Base-by-base conservation (phyloP, 2,888 invertebrate genomes). In the Tortrix viridana region DNA sequence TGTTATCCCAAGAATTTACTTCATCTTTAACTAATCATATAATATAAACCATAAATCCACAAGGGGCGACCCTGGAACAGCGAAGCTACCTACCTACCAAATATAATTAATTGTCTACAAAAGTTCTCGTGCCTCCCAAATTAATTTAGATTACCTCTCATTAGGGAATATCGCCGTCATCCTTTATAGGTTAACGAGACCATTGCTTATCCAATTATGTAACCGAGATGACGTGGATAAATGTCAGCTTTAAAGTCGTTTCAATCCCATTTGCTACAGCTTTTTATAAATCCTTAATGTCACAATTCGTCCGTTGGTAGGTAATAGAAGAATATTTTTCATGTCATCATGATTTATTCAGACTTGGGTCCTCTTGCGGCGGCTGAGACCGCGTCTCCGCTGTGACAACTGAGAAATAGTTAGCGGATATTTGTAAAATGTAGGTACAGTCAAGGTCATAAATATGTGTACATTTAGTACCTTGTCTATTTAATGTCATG, bases 91-190 rank as follows among this genome's bases (percentile, higher is more conserved):
- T 44, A 49, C 48, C 37, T 46, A 49, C 48, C 37, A 38, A 56
- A 44, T 52, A 52, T 50, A 57, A 52, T 63, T 52, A 57, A 63
- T 57, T 63, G 52, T 26, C 57, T 52, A 52, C 62, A 57, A 63
- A 63, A 63, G 57, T 63, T 63, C 32, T 53, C 16, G 23, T 57
- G 52, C 32, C 37, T 43, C n/a, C 62, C 38, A 41, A 63, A 63
- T 63, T 63, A 57, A 57, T 63, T 56, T 56, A 46, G 46, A 52
- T 56, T 56, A 62, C 62, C 62, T 20, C 62, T 50, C 52, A 57
- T 63, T 53, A 57, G 52, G 62, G 52, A 63, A 63, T 63, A 57
- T 57, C 52, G 20, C 50, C 38, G 62, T 32, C 62, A 62, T 53
- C 52, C 52, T 47, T 63, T 41, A 62, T 47, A 52, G 38, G 52